Conservation (phyloP, 2,888 invertebrate species). For the Meloe dianella region DNA sequence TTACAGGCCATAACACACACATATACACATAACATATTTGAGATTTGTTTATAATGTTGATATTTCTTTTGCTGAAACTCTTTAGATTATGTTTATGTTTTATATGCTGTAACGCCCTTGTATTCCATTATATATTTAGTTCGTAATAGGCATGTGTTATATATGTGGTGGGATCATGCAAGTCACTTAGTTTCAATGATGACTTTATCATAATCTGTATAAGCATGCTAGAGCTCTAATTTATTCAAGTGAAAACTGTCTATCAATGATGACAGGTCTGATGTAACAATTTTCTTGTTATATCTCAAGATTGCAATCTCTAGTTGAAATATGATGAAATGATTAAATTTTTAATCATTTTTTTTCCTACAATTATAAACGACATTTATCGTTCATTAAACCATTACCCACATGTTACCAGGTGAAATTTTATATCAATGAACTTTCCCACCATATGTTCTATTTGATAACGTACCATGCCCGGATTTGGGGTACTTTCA, state of each 20-base stretch:
- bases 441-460: background rate
- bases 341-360: background rate
- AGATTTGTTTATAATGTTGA: background rate
- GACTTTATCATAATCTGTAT: constrained; percentile 34
- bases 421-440: background rate
- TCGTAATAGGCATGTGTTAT: constrained; percentile 17
- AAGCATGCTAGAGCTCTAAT: constrained; percentile 29
- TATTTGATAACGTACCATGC: background rate
- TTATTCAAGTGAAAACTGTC: constrained; percentile 34
- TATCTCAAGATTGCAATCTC: constrained; percentile 18
- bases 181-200: constrained; percentile 32
- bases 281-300: constrained; percentile 20
- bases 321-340: constrained; percentile 1
- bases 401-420: constrained; percentile 3
- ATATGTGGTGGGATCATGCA: constrained; percentile 14
- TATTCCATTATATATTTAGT: constrained; percentile 27
- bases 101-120: constrained; percentile 30
- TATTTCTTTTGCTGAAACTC: background rate
- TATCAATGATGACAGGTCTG: constrained; percentile 25
- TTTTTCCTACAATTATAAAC: no score
- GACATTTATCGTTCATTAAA: background rate
- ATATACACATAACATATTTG: background rate
- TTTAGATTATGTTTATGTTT: constrained; percentile 20
- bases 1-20: background rate
- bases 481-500: no score